Evolutionary conservation across 2,113 vertebrate genomes (phyloP), one percentile per base, ranked within the genome.

Genomic region (Plecturocebus donacophilus): DNA sequence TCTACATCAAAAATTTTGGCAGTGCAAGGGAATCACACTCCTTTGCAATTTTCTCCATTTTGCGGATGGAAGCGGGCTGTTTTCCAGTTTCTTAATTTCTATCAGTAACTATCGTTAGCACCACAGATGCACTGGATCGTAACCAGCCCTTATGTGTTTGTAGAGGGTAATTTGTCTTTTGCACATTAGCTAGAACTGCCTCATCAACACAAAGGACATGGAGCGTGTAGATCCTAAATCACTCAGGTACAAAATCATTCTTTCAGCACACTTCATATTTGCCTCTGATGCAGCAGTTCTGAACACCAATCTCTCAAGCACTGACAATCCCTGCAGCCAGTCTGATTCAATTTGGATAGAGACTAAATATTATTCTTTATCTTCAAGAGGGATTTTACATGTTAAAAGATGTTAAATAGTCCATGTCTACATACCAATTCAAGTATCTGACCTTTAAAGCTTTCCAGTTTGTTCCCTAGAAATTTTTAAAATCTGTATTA

Each of bases 301-400:
- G 45, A 85, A 47, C 80, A 61, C 42, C 20, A 54, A 10, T 20
- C 23, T 58, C 66, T 82, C 85, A 40, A 1, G 68, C n/a, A 27
- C n/a, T 42, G 75, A 93, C 49, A 75, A n/a, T 83, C 42, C 90
- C 38, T 35, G 38, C 27, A 47, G 61, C 80, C 64, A 47, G 45
- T 32, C 70, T 25, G 49, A 77, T 79, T 83, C 68, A 42, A 70
- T 95, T 23, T 80, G 88, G 64, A 77, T 19, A 73, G 45, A 92
- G 52, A 71, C 82, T 93, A 91, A 91, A 96, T 86, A 58, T 77
- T 89, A 61, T 80, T 87, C 75, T 96, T 93, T 49, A 73, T 32
- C 71, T 88, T 61, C 80, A 40, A 30, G 52, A 84, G 80, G 70
- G 66, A 82, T 49, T 82, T 54, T 90, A 42, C 66, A 25, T 70